Evolutionary conservation across 2,113 vertebrate species (phyloP).

Genomic region (Tautogolabrus adspersus): DNA sequence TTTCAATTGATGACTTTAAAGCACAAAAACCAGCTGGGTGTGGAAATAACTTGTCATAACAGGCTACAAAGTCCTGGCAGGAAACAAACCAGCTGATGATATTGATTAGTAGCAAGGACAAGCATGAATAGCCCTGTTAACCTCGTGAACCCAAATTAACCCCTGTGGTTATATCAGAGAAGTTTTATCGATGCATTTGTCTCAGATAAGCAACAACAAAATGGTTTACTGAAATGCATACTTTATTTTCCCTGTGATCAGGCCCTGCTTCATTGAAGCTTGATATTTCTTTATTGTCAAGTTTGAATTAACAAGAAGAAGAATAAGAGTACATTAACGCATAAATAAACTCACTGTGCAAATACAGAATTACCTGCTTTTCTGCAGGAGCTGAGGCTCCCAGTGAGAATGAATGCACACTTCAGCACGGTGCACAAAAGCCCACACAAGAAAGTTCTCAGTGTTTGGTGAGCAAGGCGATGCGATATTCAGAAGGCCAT

Average conservation of each 20-base stretch:
- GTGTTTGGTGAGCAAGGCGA: constrained; percentile 77
- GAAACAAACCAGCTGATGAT: constrained; percentile 42
- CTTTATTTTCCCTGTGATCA: background rate
- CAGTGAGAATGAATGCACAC: constrained; percentile 83
- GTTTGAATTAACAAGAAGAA: too few species aligned
- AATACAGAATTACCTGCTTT: constrained; percentile 59
- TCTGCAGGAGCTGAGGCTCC: constrained; percentile 70
- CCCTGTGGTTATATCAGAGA: background rate
- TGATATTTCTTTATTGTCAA: too few species aligned
- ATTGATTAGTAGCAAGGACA: constrained; percentile 45
- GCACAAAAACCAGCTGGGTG: background rate
- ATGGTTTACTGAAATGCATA: background rate
- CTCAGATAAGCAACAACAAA: background rate
- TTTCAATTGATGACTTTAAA: background rate
- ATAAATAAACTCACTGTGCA: constrained; percentile 20
- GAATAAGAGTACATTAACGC: background rate
- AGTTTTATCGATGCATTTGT: constrained; percentile 6
- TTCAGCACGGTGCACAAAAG: constrained; percentile 82
- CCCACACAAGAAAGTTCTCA: constrained; percentile 82
- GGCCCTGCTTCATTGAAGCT: too few species aligned
- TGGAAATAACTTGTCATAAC: constrained; percentile 6
- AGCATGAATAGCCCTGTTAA: constrained; percentile 28
- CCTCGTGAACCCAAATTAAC: constrained; percentile 11
- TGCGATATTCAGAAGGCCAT: constrained; percentile 83
- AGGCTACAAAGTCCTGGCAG: constrained; percentile 31